Evolutionary conservation across 1,140 invertebrate species (phyloP), one percentile per base, ranked within the genome.

Genomic region (Pteromalus puparum): DNA sequence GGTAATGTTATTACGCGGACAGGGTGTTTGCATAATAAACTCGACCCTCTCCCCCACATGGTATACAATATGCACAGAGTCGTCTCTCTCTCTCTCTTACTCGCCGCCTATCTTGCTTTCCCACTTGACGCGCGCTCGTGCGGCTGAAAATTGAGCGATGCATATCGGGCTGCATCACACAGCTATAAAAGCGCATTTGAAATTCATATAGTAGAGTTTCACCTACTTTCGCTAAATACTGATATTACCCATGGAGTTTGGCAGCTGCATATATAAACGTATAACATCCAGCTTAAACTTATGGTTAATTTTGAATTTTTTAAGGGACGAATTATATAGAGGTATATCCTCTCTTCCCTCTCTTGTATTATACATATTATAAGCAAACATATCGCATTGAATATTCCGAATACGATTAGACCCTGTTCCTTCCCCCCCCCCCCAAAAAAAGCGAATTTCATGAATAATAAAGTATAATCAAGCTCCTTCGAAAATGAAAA

Each of bases 141-240:
- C n/a, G 2, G n/a, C n/a, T 76, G 74, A 53, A 76, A 76, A 76
- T 76, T 53, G 42, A 76, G 42, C 21, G 46, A 53, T 75, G 73
- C 73, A 48, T 48, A 75, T 75, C 73, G 38, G 12, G n/a, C 38
- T 42, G 21, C 21, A 42, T 12, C 38, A 21, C 73, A 34, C 73
- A 75, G 2, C 38, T 10, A 21, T 70, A 70, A 74, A 38, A 38
- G 13, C 15, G 38, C 13, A 53, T 53, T 76, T 76, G 46, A 48
- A 76, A 76, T 76, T 76, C 74, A 76, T 76, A 26, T 6, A 76
- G n/a, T 12, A 15, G 26, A 48, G n/a, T 28, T 53, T 76, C 74
- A 76, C 42, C 74, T 28, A 76, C 74, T 76, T 76, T 26, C 2
- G 13, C 28, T 72, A 34, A 72, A 34, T 30, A 21, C 26, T 2